Evolutionary conservation across 1,140 invertebrate genomes (phyloP), one percentile per base, ranked within the genome.

Genomic region (Anastrepha obliqua): DNA sequence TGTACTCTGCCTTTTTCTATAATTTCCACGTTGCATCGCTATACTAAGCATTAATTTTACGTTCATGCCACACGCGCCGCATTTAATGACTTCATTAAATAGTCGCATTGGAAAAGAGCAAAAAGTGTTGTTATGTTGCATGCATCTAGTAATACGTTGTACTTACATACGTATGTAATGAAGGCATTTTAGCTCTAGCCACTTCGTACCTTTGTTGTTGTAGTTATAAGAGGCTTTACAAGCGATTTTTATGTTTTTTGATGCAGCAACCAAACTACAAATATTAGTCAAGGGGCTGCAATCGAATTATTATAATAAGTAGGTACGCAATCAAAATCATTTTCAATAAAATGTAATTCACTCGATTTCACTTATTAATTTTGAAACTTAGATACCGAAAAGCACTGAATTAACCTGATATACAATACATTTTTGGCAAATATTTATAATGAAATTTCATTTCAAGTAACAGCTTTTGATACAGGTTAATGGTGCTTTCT

Each of bases 51-150:
- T 81, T 81, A 81, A 81, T 81, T 55, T 81, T 81, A 81, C 44
- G 74, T 81, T 81, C 74, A 81, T 81, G 74, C 74, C 74, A 81
- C 74, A 81, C 74, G 74, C 74, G 74, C 74, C 74, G 74, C 74
- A 17, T 20, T 51, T 81, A 81, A 81, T 81, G 74, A 81, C 74
- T 81, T 81, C 74, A 81, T 81, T 81, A 81, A 51, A 81, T 81
- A 11, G 47, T n/a, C 47, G 74, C 47, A 42, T 51, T 55, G 74
- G 7, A 29, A 55, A 81, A 17, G 74, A 39, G 60, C 15, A 62
- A 29, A 67, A 67, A 11, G 64, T 62, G 60, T 67, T 67, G 64
- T 20, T 6, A 11, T 67, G 5, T 7, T 3, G 29, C 17, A 39
- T 64, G 60, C 17, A 5, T n/a, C 2, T 4, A 67, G 20, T 13